A percentile compares a stretch with the other conserved stretches of the same genome.
phyloP scores from a whole-genome alignment of 2,888 invertebrate species.

The Psococerastis gibbosa region DNA sequence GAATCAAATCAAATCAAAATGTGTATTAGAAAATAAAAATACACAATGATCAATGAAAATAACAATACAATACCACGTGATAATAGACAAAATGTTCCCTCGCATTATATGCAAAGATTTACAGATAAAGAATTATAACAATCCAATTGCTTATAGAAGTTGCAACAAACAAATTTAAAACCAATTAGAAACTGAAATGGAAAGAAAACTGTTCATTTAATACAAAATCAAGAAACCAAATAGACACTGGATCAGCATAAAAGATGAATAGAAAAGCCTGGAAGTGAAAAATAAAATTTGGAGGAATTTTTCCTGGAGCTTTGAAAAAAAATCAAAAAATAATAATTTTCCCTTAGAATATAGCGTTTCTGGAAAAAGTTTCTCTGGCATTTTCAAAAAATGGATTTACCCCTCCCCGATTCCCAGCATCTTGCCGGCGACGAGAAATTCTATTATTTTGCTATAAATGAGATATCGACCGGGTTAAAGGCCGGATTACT shows the following conservation, averaged over 20 bases:
- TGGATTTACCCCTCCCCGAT: constrained; percentile 3
- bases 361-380: constrained; percentile 5
- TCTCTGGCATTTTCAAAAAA: constrained; percentile 9
- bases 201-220: too few species aligned
- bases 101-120: too few species aligned
- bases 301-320: constrained; percentile 5
- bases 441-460: constrained; percentile 23
- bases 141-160: too few species aligned
- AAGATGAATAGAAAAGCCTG: constrained; percentile 1
- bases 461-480: constrained; percentile 25
- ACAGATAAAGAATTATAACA: too few species aligned
- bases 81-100: too few species aligned
- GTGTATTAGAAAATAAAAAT: too few species aligned
- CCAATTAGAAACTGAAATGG: too few species aligned
- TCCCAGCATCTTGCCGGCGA: constrained; percentile 10
- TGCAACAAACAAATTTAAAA: too few species aligned
- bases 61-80: too few species aligned
- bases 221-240: too few species aligned
- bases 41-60: too few species aligned
- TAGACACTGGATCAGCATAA: constrained; percentile 3
- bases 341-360: constrained; percentile 9
- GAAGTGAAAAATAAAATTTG: constrained; percentile 10
- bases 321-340: constrained; percentile 7
- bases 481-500: constrained; percentile 14
- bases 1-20: too few species aligned